Conservation (phyloP, 2,113 vertebrate species). For the Cariama cristata region DNA sequence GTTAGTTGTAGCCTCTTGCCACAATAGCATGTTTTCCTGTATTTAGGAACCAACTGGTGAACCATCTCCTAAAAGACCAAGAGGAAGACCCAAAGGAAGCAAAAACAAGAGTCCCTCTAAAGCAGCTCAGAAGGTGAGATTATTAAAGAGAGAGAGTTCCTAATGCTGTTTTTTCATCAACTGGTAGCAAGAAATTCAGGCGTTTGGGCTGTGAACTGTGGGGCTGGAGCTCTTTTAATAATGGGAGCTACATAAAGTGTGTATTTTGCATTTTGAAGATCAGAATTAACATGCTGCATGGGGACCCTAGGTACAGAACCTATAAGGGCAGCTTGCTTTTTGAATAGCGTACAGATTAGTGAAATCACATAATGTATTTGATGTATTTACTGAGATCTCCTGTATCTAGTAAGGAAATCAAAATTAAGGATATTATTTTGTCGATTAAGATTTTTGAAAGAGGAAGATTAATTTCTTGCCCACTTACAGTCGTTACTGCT, state of each 20-base stretch:
- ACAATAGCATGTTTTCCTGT: slow-evolving; percentile 75
- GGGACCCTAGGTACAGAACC: neutral
- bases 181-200: neutral
- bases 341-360: neutral
- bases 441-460: slow-evolving; percentile 28
- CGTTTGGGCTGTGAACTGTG: neutral
- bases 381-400: neutral
- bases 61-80: slow-evolving; percentile 95
- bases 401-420: neutral
- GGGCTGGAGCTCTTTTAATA: slow-evolving; percentile 1
- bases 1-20: slow-evolving; percentile 54
- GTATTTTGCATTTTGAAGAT: slow-evolving; percentile 11
- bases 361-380: neutral
- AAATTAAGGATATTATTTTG: neutral
- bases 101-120: slow-evolving; percentile 98
- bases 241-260: neutral
- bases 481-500: slow-evolving; percentile 33
- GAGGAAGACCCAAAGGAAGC: slow-evolving; percentile 97
- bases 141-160: slow-evolving; percentile 20
- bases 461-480: slow-evolving; percentile 48
- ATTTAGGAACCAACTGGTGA: slow-evolving; percentile 91
- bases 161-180: slow-evolving; percentile 3
- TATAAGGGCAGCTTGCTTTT: neutral
- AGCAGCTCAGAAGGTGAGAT: slow-evolving; percentile 94
- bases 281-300: neutral